Base-by-base conservation (phyloP, 2,113 vertebrate genomes). In the Theristicus caerulescens region DNA sequence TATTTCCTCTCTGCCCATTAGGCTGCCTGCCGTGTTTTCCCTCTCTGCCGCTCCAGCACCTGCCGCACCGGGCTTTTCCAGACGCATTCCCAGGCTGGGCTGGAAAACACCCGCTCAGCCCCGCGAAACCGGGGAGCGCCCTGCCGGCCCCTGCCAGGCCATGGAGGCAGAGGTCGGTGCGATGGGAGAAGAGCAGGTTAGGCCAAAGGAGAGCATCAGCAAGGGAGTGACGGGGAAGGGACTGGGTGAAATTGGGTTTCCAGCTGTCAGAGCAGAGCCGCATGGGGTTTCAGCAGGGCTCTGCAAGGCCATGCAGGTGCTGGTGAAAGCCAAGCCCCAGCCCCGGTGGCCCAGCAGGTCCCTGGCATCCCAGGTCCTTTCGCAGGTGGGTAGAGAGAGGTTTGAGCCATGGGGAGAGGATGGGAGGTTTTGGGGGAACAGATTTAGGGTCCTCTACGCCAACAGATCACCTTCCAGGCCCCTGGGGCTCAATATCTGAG, bases 1-100 rank as follows among this genome's bases (percentile, higher is more conserved):
- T 14, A 94, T 97, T 97, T 96, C 90, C 82, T 95, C 92, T 72
- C 82, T 96, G 94, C 92, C 94, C 95, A 96, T 96, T 94, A 89
- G 74, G 66, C 94, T 97, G 93, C 49, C 40, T 83, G 96, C 66
- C 3, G 84, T 88, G 93, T 85, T 96, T 96, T 94, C 94, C 92
- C 62, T 91, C 82, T 55, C 62, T 38, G 91, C 70, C 0, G 7
- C 58, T 96, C 74, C 71, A 80, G 90, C 96, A 96, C 93, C 96
- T 96, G 94, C 92, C 15, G 7, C 74, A 32, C 21, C 4, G 9
- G 92, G 96, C 73, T 96, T 90, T 95, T 93, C 93, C 93, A 93
- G 82, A 38, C 54, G 7, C 8, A 3, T 89, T 94, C 54, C 69
- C 81, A 72, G 49, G 44, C 81, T 0, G 2, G 32, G 46, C 17